Percentiles rank a stretch among this genome's conserved stretches.
These are phyloP conservation scores for Drosophila baimaii DNA, from an alignment of 1,140 invertebrate species.

Conservation along the genomic window DNA sequence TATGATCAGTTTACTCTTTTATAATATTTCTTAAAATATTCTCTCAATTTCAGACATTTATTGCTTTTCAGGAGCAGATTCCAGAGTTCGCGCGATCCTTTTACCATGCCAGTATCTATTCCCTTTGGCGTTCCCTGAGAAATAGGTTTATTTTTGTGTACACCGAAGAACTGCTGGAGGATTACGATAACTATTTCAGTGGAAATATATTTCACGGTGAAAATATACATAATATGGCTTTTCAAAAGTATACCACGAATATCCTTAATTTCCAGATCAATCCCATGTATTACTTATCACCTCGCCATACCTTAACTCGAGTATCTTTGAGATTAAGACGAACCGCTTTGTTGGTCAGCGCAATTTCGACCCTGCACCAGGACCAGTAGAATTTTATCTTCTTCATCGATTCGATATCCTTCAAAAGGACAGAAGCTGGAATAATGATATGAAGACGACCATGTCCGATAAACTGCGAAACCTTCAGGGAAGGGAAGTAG, in stretches of 20 bases:
- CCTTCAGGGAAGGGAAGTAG: constrained; percentile 69
- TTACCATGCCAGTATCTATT: constrained; percentile 67
- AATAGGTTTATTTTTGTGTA: constrained; percentile 73
- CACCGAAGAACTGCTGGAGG: constrained; percentile 41
- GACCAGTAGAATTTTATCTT: constrained; percentile 30
- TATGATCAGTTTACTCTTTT: no score
- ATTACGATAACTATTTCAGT: constrained; percentile 25
- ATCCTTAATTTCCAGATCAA: constrained; percentile 56
- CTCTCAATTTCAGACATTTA: constrained; percentile 49
- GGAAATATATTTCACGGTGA: constrained; percentile 65
- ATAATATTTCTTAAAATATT: not conserved
- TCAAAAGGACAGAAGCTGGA: constrained; percentile 9
- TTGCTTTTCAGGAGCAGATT: constrained; percentile 74
- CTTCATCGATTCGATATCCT: constrained; percentile 55
- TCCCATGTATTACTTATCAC: constrained; percentile 65
- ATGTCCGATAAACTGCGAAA: constrained; percentile 50
- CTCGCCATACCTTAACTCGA: constrained; percentile 48
- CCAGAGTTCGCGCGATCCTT: constrained; percentile 57
- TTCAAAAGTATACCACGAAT: not conserved
- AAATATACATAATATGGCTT: no score
- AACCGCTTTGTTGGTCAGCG: constrained; percentile 71
- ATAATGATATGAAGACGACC: not conserved
- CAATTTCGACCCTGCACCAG: constrained; percentile 9
- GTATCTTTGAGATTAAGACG: constrained; percentile 64
- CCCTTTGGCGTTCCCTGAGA: constrained; percentile 68